phyloP scores from a whole-genome alignment of 2,797 vertebrate genomes.

The Bryconaethiops microstoma region DNA sequence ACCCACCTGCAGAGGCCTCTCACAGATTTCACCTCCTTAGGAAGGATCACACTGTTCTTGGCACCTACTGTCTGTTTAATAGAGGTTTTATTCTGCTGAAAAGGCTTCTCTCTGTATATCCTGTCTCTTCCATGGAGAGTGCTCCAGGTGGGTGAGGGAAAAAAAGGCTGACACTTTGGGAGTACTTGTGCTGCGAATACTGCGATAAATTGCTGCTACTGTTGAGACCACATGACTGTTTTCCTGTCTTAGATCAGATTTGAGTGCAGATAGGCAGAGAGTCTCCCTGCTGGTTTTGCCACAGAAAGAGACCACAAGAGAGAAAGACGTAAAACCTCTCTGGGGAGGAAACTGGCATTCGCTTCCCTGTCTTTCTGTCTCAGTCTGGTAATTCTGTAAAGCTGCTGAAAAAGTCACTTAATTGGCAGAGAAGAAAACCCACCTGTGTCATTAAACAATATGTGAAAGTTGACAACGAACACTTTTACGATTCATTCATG shows the following conservation, averaged over 20 bases:
- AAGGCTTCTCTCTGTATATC: constrained; percentile 12
- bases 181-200: constrained; percentile 40
- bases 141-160: constrained; percentile 26
- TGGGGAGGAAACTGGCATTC: constrained; percentile 24
- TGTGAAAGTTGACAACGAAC: constrained; percentile 3
- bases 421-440: constrained; percentile 30
- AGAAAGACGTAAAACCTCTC: constrained; percentile 34
- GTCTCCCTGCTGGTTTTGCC: constrained; percentile 39
- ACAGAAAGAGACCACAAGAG: constrained; percentile 30
- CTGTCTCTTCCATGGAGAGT: constrained; percentile 18
- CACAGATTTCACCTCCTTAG: constrained; percentile 37
- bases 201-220: constrained; percentile 38
- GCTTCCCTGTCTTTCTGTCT: constrained; percentile 28
- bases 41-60: constrained; percentile 50
- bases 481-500: constrained; percentile 8
- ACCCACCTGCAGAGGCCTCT: constrained; percentile 46
- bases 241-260: constrained; percentile 41
- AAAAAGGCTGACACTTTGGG: constrained; percentile 36
- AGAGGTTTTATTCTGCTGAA: constrained; percentile 45
- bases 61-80: constrained; percentile 45
- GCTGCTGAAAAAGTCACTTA: constrained; percentile 23
- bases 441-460: constrained; percentile 18
- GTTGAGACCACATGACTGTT: constrained; percentile 39
- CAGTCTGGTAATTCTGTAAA: constrained; percentile 36
- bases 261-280: constrained; percentile 21